These are phyloP conservation scores for Lucilia cuprina DNA, from an alignment of 1,140 invertebrate species.

Conservation along the genomic window DNA sequence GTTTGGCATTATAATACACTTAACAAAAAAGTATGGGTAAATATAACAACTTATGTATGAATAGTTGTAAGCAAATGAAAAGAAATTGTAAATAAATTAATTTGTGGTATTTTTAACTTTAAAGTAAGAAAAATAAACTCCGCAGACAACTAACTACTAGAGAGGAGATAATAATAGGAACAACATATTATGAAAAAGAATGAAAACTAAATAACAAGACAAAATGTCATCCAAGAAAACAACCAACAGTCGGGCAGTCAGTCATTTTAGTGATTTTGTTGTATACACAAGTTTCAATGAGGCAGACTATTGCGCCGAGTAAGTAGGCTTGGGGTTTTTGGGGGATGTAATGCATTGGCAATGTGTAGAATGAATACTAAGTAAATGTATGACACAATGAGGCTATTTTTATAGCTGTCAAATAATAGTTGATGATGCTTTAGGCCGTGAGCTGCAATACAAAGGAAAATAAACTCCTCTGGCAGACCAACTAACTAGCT, in stretches of 20 bases:
- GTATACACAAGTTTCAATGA: neutral
- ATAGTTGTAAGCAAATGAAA: neutral
- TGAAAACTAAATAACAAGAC: neutral
- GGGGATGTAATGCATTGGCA: neutral
- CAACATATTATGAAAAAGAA: neutral
- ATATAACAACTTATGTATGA: neutral
- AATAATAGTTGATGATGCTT: slow-evolving; percentile 31
- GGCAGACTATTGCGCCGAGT: neutral
- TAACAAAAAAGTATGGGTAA: neutral
- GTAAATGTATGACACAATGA: slow-evolving; percentile 33
- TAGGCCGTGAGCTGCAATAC: neutral
- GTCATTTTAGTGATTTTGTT: neutral
- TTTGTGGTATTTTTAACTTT: neutral
- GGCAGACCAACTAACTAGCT: neutral
- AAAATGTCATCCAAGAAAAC: neutral
- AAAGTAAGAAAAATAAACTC: neutral
- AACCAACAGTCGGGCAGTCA: neutral
- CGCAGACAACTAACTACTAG: neutral
- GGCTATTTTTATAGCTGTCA: slow-evolving; percentile 34
- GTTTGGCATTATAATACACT: neutral
- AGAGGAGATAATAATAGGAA: neutral
- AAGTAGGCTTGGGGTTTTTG: neutral
- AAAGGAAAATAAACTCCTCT: neutral
- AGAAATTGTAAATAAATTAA: neutral
- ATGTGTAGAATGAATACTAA: neutral